Conservation (phyloP, 2,888 invertebrate species). For the Meta bourneti region DNA sequence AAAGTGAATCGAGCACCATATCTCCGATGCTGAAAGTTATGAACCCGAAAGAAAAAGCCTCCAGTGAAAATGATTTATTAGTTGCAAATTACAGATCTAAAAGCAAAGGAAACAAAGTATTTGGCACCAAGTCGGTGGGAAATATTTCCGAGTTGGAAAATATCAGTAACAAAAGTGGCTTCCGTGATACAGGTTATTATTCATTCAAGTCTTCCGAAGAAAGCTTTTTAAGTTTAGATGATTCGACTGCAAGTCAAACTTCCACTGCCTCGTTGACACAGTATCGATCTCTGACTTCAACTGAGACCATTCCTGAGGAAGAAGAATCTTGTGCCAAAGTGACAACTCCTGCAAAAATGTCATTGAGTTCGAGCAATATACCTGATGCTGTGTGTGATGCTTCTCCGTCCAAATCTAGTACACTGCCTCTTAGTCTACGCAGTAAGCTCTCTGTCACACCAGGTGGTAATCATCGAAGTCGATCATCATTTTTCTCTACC, state of each 20-base stretch:
- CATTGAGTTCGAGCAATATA: slow-evolving; percentile 77
- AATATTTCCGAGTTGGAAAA: slow-evolving; percentile 76
- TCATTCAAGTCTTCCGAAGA: slow-evolving; percentile 78
- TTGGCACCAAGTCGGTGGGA: slow-evolving; percentile 77
- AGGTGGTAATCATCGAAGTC: slow-evolving; percentile 69
- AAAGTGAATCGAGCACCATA: slow-evolving; percentile 41
- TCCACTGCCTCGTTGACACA: slow-evolving; percentile 74
- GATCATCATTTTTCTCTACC: slow-evolving; percentile 77
- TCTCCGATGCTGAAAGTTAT: slow-evolving; percentile 72
- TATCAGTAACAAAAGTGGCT: slow-evolving; percentile 72
- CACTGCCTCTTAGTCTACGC: slow-evolving; percentile 70
- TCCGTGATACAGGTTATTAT: slow-evolving; percentile 78
- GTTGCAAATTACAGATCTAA: slow-evolving; percentile 72
- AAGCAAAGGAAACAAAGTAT: slow-evolving; percentile 71
- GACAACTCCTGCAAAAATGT: slow-evolving; percentile 63
- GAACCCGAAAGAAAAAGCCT: slow-evolving; percentile 77
- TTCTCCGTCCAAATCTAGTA: slow-evolving; percentile 73
- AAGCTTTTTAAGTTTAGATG: slow-evolving; percentile 77
- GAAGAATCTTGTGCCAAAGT: slow-evolving; percentile 73
- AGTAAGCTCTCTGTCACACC: slow-evolving; percentile 63
- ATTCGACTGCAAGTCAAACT: slow-evolving; percentile 72
- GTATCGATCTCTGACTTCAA: slow-evolving; percentile 74
- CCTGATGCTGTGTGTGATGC: slow-evolving; percentile 71
- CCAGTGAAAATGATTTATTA: slow-evolving; percentile 77
- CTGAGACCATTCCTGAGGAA: slow-evolving; percentile 77